Base-by-base conservation (phyloP, 2,113 vertebrate species). In the Stigmatopora argus region DNA sequence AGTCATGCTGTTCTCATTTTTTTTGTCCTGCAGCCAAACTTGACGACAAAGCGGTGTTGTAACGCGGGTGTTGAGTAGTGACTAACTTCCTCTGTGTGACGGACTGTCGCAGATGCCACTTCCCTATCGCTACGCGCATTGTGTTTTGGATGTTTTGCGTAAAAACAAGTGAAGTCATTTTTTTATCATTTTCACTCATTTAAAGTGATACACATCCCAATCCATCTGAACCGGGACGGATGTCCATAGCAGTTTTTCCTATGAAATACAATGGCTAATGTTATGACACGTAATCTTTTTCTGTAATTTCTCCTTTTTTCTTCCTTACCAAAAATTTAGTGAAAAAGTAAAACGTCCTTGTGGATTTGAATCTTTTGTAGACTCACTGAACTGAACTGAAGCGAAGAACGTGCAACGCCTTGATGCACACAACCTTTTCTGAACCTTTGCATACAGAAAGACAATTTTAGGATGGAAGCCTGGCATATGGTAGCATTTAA, bases 101-200 rank as follows among this genome's bases (percentile, higher is more conserved):
- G 38, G 38, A 41, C 49, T 26, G 34, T 71, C 62, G 66, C 65
- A 63, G 38, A 55, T 75, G 59, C 70, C 52, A 55, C 75, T 67
- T 77, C 55, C 62, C n/a, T 17, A 53, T 78, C 8, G 64, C 45
- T 74, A 72, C 79, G 26, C 47, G 52, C 52, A n/a, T 18, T 31
- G 44, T 69, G n/a, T 59, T n/a, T 62, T 46, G 9, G 59, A 57
- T 65, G 56, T 18, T 67, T 74, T 31, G 75, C 62, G 21, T 65
- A 13, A 14, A 53, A 11, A 21, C 19, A 5, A 53, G 19, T 23
- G 51, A n/a, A 53, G 51, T 13, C 51, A 53, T 23, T 41, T 60
- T 60, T 44, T n/a, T 13, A 35, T 57, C 10, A 46, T 63, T 67
- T 56, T 8, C 4, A 8, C 9, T 10, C 38, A 41, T 41, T 41